Evolutionary conservation across 2,113 vertebrate genomes (phyloP).

Genomic region (Aegypius monachus): DNA sequence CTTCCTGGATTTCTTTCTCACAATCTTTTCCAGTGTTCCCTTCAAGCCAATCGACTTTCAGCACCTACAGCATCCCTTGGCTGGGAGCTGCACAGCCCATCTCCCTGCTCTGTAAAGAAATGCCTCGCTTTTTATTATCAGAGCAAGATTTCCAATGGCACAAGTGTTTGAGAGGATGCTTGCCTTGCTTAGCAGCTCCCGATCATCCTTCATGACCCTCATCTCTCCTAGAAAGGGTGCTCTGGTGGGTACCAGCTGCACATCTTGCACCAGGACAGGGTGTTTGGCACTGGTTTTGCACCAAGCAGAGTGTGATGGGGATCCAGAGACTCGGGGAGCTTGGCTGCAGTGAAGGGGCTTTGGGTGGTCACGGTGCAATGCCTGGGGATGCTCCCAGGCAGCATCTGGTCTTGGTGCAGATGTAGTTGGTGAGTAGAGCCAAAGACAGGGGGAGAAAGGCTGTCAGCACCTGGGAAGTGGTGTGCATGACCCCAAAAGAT

Average conservation of each 20-base stretch:
- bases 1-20: background rate
- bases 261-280: too few species aligned
- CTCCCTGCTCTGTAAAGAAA: background rate
- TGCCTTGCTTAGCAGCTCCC: background rate
- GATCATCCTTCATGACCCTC: background rate
- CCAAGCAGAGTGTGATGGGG: background rate
- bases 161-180: too few species aligned
- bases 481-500: background rate
- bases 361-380: background rate
- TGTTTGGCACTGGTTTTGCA: background rate
- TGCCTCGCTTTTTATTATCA: background rate
- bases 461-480: background rate
- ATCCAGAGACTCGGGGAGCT: background rate
- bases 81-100: background rate
- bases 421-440: background rate
- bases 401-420: background rate
- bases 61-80: background rate
- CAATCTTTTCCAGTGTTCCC: background rate
- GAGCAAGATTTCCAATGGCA: background rate
- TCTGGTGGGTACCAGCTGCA: background rate
- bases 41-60: background rate
- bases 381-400: background rate
- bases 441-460: background rate
- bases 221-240: background rate
- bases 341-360: background rate